Base-by-base conservation (phyloP, 2,797 vertebrate species). In the Alectoris magna region DNA sequence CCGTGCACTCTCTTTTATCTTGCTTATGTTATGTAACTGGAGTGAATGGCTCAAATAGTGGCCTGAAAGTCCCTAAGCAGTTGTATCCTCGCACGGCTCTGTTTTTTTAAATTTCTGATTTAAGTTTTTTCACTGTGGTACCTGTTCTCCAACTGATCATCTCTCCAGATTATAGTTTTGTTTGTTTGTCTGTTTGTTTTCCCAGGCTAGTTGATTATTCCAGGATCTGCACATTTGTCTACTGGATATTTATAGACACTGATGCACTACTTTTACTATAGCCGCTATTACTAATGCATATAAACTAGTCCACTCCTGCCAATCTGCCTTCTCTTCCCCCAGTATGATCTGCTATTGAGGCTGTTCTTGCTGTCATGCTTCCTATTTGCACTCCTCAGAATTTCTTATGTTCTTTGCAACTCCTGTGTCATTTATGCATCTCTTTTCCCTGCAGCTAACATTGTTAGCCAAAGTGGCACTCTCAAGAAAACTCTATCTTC, bases 391-490 rank as follows among this genome's bases (percentile, higher is more conserved):
- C 22, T 76, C 27, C 34, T 84, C 68, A 74, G 34, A 68, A 74
- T 73, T 94, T 90, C 36, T 88, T 82, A 29, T 9, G 7, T 17
- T 86, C 55, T 81, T 88, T 48, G 67, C 48, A 73, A 46, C 14
- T 68, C 27, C 21, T 2, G 2, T 87, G 71, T 55, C 29, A n/a
- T 72, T 88, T 82, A 68, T 58, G 53, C 18, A 71, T 80, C 15
- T 82, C 15, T 86, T 92, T 88, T 15, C 49, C 77, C 74, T 81
- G 53, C n/a, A 88, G 84, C 90, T 87, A 68, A 24, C 51, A 60
- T 2, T 86, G 87, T 73, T 82, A 82, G 48, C 34, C 48, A 23
- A 73, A 88, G 51, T n/a, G 49, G 17, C 71, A 64, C 39, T 90
- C 43, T 84, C n/a, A 70, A 79, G 71, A 7, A 82, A 76, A 76